Conservation (phyloP, 2,888 invertebrate genomes). For the Acronicta psi region DNA sequence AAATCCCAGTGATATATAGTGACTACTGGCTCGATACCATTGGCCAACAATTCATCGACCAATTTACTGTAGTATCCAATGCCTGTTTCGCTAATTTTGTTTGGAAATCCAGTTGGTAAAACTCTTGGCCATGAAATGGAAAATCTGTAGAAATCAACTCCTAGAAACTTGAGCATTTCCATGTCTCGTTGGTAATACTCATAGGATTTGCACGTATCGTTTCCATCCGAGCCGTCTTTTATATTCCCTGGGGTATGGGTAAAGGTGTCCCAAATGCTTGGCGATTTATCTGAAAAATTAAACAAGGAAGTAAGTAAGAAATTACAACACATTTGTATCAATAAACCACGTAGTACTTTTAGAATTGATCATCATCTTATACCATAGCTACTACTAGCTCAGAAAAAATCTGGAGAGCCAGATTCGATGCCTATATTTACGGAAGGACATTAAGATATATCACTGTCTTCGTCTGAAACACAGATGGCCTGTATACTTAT, state of each 20-base stretch:
- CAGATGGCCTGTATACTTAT: too few relatives aligned
- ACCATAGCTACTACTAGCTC: too few relatives aligned
- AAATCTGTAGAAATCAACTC: slow-evolving; percentile 87
- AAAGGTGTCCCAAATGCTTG: slow-evolving; percentile 90
- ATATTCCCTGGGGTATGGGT: slow-evolving; percentile 84
- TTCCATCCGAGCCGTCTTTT: slow-evolving; percentile 87
- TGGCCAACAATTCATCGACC: slow-evolving; percentile 89
- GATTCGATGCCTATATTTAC: too few relatives aligned
- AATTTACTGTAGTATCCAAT: slow-evolving; percentile 91
- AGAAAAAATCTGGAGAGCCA: too few relatives aligned
- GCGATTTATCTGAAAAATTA: slow-evolving; percentile 82
- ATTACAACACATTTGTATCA: too few relatives aligned
- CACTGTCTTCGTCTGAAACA: too few relatives aligned
- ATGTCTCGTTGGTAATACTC: slow-evolving; percentile 89
- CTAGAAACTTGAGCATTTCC: slow-evolving; percentile 78
- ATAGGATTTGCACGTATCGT: slow-evolving; percentile 90
- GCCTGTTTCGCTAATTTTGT: slow-evolving; percentile 88
- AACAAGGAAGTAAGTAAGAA: too few relatives aligned
- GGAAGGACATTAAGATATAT: too few relatives aligned
- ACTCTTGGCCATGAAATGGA: slow-evolving; percentile 91
- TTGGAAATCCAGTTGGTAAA: slow-evolving; percentile 88
- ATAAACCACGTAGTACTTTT: too few relatives aligned
- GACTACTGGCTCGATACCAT: slow-evolving; percentile 90
- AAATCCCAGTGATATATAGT: slow-evolving; percentile 89
- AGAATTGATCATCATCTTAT: too few relatives aligned